Conservation (phyloP, 2,888 invertebrate genomes). For the Pecten maximus region DNA sequence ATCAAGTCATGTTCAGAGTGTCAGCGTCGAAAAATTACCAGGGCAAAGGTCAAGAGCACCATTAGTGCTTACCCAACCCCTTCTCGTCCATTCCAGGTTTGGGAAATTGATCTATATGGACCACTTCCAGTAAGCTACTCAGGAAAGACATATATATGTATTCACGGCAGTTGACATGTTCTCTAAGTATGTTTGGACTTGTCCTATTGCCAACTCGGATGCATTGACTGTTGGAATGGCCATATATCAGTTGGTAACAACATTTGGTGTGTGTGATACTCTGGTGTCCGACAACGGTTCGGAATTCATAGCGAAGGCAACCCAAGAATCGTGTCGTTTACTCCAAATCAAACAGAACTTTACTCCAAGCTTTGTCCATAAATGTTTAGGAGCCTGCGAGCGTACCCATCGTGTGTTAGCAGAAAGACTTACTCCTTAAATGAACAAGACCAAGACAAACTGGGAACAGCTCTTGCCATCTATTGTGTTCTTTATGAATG, state of each 20-base stretch:
- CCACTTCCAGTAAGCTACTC: constrained; percentile 41
- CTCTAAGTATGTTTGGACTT: constrained; percentile 50
- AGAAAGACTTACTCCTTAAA: constrained; percentile 45
- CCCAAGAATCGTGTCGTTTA: constrained; percentile 46
- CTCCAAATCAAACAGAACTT: constrained; percentile 52
- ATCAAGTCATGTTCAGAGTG: constrained; percentile 40
- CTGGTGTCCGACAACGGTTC: constrained; percentile 52
- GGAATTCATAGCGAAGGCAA: constrained; percentile 53
- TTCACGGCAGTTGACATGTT: constrained; percentile 55
- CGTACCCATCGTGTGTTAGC: constrained; percentile 52
- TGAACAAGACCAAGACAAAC: constrained; percentile 40
- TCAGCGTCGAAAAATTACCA: constrained; percentile 40
- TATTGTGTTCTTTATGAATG: constrained; percentile 51
- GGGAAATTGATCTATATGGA: constrained; percentile 41
- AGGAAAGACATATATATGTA: constrained; percentile 50
- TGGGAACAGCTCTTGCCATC: constrained; percentile 42
- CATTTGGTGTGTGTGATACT: constrained; percentile 55
- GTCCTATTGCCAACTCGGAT: constrained; percentile 53
- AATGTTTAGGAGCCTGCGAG: constrained; percentile 58
- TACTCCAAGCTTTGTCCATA: constrained; percentile 56
- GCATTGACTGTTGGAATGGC: constrained; percentile 54
- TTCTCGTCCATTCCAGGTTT: constrained; percentile 38
- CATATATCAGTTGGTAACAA: neutral
- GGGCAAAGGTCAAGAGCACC: neutral
- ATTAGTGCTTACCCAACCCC: constrained; percentile 41